Evolutionary conservation across 2,113 vertebrate genomes (phyloP).

Genomic region (Paradoxurus hermaphroditus): DNA sequence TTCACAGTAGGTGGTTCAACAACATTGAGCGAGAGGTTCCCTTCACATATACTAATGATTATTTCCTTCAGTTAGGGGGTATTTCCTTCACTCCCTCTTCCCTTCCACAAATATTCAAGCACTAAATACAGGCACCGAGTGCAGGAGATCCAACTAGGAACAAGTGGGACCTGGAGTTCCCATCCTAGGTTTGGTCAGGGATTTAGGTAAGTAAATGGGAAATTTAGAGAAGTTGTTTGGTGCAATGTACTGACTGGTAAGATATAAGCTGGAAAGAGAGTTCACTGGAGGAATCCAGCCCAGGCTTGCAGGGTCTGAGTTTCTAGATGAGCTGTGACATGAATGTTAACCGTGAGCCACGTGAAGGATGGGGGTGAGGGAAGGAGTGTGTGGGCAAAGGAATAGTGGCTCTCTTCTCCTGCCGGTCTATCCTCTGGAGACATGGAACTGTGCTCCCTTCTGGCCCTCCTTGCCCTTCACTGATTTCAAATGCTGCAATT

Average conservation of each 20-base stretch:
- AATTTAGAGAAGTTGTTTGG: not conserved
- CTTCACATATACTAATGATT: not conserved
- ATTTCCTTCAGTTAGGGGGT: not conserved
- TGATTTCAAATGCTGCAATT: not conserved
- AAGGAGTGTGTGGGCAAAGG: not conserved
- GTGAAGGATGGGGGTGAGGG: not conserved
- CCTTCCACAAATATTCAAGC: not conserved
- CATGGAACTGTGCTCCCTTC: not conserved
- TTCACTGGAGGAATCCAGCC: no score
- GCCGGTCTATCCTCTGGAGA: not conserved
- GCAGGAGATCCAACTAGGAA: not conserved
- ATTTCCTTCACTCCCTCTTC: not conserved
- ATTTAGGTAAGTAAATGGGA: not conserved
- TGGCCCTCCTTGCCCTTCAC: not conserved
- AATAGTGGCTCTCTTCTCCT: not conserved
- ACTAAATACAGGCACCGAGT: not conserved
- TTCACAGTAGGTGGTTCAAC: not conserved
- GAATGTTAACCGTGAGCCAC: not conserved
- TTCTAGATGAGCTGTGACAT: not conserved
- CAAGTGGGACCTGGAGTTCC: not conserved
- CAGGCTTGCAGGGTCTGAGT: not conserved
- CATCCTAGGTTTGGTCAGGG: not conserved
- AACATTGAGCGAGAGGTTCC: not conserved
- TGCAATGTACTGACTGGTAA: not conserved
- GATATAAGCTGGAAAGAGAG: not conserved